Conservation (phyloP, 1,140 invertebrate genomes). For the Trinorchestia longiramus region DNA sequence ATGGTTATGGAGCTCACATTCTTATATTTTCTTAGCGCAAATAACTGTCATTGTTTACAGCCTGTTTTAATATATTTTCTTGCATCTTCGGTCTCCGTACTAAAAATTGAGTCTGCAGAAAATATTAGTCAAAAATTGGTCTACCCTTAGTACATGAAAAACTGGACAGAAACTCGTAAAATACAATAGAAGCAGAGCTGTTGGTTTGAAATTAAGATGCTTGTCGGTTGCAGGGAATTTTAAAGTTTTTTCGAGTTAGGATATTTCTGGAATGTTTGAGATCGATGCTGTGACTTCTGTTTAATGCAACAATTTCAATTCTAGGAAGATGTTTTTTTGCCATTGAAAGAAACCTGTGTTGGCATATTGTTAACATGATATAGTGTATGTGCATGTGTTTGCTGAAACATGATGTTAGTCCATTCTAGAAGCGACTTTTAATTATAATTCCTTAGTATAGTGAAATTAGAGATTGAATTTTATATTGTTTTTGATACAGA, state of each 20-base stretch:
- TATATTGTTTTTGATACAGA: too few relatives aligned
- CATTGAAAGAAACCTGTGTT: neutral
- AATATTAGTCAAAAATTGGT: neutral
- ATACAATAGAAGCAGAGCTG: neutral
- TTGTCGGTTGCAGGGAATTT: neutral
- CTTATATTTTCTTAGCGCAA: slow-evolving; percentile 9
- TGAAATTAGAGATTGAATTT: too few relatives aligned
- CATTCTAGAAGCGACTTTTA: too few relatives aligned
- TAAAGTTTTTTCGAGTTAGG: neutral
- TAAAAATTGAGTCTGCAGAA: neutral
- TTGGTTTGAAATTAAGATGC: neutral
- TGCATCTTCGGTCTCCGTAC: neutral
- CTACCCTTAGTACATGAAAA: neutral
- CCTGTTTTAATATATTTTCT: neutral
- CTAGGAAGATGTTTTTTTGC: neutral
- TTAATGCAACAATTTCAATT: neutral
- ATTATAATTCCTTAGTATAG: too few relatives aligned
- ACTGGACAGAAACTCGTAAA: neutral
- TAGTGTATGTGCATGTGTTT: too few relatives aligned
- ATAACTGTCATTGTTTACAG: neutral
- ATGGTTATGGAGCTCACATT: neutral
- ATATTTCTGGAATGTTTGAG: neutral
- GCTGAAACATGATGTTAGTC: too few relatives aligned
- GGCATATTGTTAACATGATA: too few relatives aligned
- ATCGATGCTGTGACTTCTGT: neutral